Conservation (phyloP, 2,797 vertebrate genomes). For the Taenioides sp. region DNA sequence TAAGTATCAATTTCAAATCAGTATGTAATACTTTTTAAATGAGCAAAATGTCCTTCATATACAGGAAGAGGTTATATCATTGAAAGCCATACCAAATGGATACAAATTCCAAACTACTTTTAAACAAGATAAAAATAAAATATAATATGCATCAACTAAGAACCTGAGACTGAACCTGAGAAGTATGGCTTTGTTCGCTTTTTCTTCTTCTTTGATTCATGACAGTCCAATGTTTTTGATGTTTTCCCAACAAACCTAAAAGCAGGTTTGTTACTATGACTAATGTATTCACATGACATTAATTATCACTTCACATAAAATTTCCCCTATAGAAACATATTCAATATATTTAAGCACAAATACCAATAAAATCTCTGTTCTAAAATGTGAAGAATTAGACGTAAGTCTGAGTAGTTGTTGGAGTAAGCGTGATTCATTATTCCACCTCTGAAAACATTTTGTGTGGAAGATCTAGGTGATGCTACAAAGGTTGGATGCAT, state of each 20-base stretch:
- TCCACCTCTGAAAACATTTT: slow-evolving; percentile 24
- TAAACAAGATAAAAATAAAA: neutral
- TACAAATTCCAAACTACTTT: neutral
- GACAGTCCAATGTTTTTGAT: too few relatives aligned
- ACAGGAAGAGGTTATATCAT: too few relatives aligned
- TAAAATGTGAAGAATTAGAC: neutral
- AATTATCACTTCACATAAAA: too few relatives aligned
- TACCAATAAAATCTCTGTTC: neutral
- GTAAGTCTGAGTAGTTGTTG: neutral
- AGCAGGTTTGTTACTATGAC: too few relatives aligned
- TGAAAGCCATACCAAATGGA: too few relatives aligned
- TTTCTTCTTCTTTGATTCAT: too few relatives aligned
- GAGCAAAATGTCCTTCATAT: too few relatives aligned
- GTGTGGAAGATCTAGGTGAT: slow-evolving; percentile 46
- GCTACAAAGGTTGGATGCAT: slow-evolving; percentile 40
- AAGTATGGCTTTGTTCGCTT: neutral
- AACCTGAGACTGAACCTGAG: neutral
- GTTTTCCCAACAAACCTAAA: too few relatives aligned
- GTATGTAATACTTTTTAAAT: too few relatives aligned
- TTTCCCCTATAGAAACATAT: neutral
- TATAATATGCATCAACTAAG: neutral
- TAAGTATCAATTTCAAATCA: too few relatives aligned
- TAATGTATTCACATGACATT: too few relatives aligned
- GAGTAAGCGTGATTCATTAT: neutral
- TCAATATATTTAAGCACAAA: neutral